Conservation (phyloP, 2,113 vertebrate genomes). For the Acinonyx jubatus region DNA sequence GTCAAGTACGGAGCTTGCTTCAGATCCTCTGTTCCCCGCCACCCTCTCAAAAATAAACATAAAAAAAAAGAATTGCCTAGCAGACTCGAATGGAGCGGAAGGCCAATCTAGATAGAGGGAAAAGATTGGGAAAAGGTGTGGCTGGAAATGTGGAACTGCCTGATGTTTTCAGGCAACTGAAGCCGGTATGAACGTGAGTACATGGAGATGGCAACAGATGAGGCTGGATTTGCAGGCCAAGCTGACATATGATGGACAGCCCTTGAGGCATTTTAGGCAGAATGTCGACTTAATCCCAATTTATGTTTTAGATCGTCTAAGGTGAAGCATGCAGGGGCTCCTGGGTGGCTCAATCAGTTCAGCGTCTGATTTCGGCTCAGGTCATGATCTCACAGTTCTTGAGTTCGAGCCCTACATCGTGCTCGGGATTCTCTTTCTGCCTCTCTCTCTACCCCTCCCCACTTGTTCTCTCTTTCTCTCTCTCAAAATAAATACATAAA, state of each 20-base stretch:
- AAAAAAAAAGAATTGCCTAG: background rate
- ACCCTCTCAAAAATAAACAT: no score
- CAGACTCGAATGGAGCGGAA: background rate
- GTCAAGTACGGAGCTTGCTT: background rate
- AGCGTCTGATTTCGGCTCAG: no score
- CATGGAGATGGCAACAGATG: background rate
- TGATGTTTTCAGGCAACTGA: conserved; percentile 51
- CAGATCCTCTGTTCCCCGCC: no score
- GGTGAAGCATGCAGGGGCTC: background rate
- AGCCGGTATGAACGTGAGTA: background rate
- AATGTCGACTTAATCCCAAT: background rate
- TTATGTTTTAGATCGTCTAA: conserved; percentile 7
- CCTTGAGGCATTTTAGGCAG: background rate
- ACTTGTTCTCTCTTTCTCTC: no score
- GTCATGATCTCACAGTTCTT: no score
- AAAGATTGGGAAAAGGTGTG: background rate
- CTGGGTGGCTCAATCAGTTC: no score
- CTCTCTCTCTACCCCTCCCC: no score
- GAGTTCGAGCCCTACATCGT: no score
- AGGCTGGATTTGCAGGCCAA: background rate
- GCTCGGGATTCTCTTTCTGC: no score
- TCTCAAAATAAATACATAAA: no score
- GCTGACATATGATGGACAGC: background rate
- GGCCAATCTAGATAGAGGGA: background rate
- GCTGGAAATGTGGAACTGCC: background rate